phyloP scores from a whole-genome alignment of 2,888 invertebrate genomes.

The Latrodectus elegans region DNA sequence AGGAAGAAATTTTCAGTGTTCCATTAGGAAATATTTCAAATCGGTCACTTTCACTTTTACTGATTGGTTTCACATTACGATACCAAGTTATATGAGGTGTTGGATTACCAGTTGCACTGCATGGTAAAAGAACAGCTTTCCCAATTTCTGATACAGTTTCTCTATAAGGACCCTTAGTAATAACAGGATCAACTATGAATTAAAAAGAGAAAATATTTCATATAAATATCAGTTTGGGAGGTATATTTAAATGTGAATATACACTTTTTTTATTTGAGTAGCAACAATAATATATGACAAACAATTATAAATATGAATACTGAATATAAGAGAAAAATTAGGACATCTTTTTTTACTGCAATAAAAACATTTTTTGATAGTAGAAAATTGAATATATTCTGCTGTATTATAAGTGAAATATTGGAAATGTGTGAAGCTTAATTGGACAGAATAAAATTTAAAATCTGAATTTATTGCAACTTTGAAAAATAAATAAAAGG shows the following conservation, averaged over 20 bases:
- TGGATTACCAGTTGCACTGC: conserved; percentile 70
- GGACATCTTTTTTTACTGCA: too few relatives aligned
- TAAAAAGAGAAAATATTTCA: not conserved
- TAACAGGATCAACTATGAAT: conserved; percentile 52
- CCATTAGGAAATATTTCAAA: conserved; percentile 84
- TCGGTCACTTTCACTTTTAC: conserved; percentile 41
- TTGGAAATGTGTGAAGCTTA: too few relatives aligned
- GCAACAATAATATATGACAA: not conserved
- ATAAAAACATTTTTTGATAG: too few relatives aligned
- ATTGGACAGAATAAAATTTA: too few relatives aligned
- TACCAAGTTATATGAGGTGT: conserved; percentile 71
- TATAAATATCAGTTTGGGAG: not conserved
- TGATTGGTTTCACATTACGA: conserved; percentile 68
- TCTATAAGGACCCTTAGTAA: conserved; percentile 37
- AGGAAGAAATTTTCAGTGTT: conserved; percentile 85
- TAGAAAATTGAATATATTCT: too few relatives aligned
- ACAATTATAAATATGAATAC: too few relatives aligned
- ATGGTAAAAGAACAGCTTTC: conserved; percentile 71
- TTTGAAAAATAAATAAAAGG: too few relatives aligned
- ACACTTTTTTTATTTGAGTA: not conserved
- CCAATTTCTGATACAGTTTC: conserved; percentile 71
- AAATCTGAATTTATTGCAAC: too few relatives aligned
- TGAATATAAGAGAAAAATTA: too few relatives aligned
- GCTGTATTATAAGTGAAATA: too few relatives aligned
- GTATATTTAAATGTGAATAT: not conserved